Conservation (phyloP, 2,113 vertebrate species). For the Callipepla squamata region DNA sequence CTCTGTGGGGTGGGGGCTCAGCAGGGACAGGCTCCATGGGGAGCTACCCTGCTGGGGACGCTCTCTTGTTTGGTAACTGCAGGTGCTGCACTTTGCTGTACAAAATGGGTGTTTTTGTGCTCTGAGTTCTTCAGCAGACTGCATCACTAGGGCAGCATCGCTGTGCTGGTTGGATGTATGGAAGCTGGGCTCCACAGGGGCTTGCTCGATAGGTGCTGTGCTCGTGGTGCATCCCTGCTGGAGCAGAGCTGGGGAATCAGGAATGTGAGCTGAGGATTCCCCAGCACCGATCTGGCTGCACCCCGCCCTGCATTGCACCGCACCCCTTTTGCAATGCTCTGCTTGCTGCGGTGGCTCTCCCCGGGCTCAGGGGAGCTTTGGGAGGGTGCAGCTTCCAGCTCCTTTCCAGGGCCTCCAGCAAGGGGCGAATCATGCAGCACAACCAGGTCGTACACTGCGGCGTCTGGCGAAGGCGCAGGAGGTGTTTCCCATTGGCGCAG, state of each 20-base stretch:
- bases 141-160: background rate
- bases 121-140: background rate
- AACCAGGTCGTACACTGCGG: background rate
- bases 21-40: background rate
- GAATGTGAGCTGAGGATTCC: background rate
- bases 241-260: background rate
- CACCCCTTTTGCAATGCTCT: background rate
- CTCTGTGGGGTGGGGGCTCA: background rate
- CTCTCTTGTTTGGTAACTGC: background rate
- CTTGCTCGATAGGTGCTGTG: background rate
- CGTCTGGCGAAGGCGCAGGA: background rate
- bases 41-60: rapidly evolving
- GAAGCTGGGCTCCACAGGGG: background rate
- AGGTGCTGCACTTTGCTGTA: background rate
- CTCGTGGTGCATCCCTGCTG: background rate
- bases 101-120: background rate
- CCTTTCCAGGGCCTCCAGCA: background rate
- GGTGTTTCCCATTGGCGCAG: constrained; percentile 40
- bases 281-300: background rate
- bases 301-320: background rate
- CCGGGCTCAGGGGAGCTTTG: background rate
- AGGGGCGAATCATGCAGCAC: background rate
- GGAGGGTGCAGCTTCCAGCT: background rate
- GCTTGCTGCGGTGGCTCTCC: background rate
- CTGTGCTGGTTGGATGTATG: rapidly evolving